Conservation (phyloP, 2,888 invertebrate genomes). For the Hypsopygia costalis region DNA sequence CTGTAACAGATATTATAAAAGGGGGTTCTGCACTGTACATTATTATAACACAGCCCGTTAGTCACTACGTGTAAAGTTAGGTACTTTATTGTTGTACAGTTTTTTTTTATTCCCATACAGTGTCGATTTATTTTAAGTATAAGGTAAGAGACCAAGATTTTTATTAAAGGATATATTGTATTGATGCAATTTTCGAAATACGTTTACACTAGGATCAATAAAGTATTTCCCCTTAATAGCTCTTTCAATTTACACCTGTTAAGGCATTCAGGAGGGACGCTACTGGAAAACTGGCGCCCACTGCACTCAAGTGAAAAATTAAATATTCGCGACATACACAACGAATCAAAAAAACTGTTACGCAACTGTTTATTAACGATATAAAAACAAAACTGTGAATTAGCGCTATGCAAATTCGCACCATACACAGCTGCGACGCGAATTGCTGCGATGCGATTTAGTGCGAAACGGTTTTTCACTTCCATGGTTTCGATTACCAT, state of each 20-base stretch:
- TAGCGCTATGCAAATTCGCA: too few relatives aligned
- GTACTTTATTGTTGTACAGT: slow-evolving; percentile 66
- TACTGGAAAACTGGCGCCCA: too few relatives aligned
- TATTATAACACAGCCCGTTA: slow-evolving; percentile 21
- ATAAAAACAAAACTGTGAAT: too few relatives aligned
- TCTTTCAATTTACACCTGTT: slow-evolving; percentile 44
- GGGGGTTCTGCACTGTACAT: slow-evolving; percentile 52
- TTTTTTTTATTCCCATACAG: slow-evolving; percentile 47
- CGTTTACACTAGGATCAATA: slow-evolving; percentile 79
- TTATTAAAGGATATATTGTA: slow-evolving; percentile 74
- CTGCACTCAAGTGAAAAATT: too few relatives aligned
- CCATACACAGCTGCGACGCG: too few relatives aligned
- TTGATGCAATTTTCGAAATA: slow-evolving; percentile 77
- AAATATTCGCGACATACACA: too few relatives aligned
- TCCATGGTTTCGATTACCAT: too few relatives aligned
- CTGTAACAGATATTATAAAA: slow-evolving; percentile 10
- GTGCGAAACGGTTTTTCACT: too few relatives aligned
- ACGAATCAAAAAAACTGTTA: too few relatives aligned
- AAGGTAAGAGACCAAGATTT: slow-evolving; percentile 75
- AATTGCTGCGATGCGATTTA: too few relatives aligned
- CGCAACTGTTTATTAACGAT: too few relatives aligned
- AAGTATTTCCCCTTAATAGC: slow-evolving; percentile 68
- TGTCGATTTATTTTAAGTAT: slow-evolving; percentile 66
- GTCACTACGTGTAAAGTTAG: slow-evolving; percentile 56
- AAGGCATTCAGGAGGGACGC: too few relatives aligned